Percentiles rank a stretch among this genome's conserved stretches.
These are phyloP conservation scores for Atrina japonica DNA, from an alignment of 2,888 invertebrate species.

Conservation along the genomic window DNA sequence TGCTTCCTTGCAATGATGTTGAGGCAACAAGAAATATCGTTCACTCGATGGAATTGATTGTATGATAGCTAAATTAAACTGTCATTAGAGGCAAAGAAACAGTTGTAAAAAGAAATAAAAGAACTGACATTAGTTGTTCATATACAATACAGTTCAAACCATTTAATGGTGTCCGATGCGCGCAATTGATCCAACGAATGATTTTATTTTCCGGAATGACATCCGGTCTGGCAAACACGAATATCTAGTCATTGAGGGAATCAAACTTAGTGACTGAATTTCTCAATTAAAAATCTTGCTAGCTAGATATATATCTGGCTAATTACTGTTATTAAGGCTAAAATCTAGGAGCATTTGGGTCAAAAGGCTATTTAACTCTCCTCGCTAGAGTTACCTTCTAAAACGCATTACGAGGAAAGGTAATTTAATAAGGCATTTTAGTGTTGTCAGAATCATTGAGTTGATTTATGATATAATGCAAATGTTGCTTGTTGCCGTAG, in stretches of 20 bases:
- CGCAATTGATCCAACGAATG: conserved; percentile 25
- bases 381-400: conserved; percentile 34
- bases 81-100: conserved; percentile 8
- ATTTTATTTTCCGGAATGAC: conserved; percentile 28
- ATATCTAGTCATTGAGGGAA: conserved; percentile 21
- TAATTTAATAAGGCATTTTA: conserved; percentile 30
- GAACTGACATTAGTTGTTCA: conserved; percentile 2
- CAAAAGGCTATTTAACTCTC: conserved; percentile 40
- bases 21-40: too few relatives aligned
- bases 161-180: conserved; percentile 32
- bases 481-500: conserved; percentile 3
- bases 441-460: conserved; percentile 8
- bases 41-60: conserved; percentile 2
- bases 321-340: conserved; percentile 42
- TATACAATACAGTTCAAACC: background rate
- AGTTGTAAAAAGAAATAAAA: background rate
- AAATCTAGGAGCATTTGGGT: conserved; percentile 38
- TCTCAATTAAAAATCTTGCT: conserved; percentile 43
- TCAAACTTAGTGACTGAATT: conserved; percentile 25
- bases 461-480: conserved; percentile 12
- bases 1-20: too few relatives aligned
- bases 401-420: conserved; percentile 20
- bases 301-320: conserved; percentile 43
- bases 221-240: conserved; percentile 24
- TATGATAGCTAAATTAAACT: conserved; percentile 29